Evolutionary conservation across 2,888 invertebrate species (phyloP).

Genomic region (Harmothoe impar): DNA sequence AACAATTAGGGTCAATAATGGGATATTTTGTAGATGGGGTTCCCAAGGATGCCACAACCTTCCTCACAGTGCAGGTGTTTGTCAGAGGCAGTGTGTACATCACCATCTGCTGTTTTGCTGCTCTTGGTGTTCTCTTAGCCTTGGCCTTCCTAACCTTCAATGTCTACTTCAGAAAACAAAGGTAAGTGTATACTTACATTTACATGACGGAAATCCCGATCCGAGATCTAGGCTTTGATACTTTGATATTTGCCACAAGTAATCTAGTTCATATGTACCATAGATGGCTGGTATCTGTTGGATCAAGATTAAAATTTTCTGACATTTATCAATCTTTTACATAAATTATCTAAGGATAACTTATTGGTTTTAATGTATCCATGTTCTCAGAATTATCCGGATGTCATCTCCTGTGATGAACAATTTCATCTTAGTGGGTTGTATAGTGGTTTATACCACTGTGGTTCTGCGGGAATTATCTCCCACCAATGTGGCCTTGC

Average conservation of each 20-base stretch:
- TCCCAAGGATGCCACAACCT: constrained; percentile 32
- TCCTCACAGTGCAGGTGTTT: constrained; percentile 54
- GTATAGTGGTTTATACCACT: constrained; percentile 45
- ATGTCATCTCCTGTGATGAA: constrained; percentile 71
- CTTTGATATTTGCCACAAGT: too few relatives aligned
- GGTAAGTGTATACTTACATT: constrained; percentile 58
- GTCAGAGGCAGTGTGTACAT: constrained; percentile 63
- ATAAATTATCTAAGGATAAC: too few relatives aligned
- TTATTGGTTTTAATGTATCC: background rate
- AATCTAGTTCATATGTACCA: too few relatives aligned
- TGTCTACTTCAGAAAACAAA: constrained; percentile 66
- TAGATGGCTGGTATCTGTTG: too few relatives aligned
- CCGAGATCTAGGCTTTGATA: too few relatives aligned
- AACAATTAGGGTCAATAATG: too few relatives aligned
- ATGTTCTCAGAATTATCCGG: constrained; percentile 66
- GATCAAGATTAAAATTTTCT: too few relatives aligned
- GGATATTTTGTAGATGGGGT: background rate
- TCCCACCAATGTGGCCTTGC: background rate
- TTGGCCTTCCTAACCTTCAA: constrained; percentile 68
- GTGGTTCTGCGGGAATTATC: constrained; percentile 5
- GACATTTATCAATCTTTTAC: too few relatives aligned
- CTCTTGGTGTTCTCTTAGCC: constrained; percentile 67
- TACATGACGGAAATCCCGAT: too few relatives aligned
- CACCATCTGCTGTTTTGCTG: constrained; percentile 64
- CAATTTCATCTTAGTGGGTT: constrained; percentile 68